phyloP scores from a whole-genome alignment of 2,888 invertebrate species.

The Melipona beecheii region DNA sequence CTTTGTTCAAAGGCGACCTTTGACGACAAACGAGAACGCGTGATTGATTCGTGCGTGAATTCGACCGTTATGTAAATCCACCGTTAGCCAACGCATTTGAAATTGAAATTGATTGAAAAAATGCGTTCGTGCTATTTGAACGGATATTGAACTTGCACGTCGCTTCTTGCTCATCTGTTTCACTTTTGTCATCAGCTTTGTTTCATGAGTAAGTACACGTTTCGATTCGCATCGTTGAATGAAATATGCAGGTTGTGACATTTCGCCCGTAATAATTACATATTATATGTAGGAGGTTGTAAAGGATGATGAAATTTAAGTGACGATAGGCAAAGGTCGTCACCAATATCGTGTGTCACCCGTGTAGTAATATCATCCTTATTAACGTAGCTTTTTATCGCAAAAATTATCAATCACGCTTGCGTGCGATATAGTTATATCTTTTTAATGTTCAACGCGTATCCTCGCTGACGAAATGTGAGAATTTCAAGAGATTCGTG shows the following conservation, averaged over 20 bases:
- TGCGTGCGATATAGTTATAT: background rate
- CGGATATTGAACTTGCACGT: background rate
- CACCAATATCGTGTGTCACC: slow-evolving; percentile 5
- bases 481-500: background rate
- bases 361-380: background rate
- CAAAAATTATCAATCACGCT: slow-evolving; percentile 18
- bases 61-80: background rate
- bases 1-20: slow-evolving; percentile 5
- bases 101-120: background rate
- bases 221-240: background rate
- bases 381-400: slow-evolving; percentile 18
- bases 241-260: background rate
- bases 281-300: background rate
- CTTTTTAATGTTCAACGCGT: background rate
- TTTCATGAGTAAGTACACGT: background rate
- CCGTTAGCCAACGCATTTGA: background rate
- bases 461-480: background rate
- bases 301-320: slow-evolving; percentile 22
- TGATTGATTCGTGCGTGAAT: background rate
- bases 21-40: background rate
- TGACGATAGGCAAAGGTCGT: slow-evolving; percentile 38
- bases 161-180: background rate
- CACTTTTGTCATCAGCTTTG: background rate
- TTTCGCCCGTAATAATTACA: background rate
- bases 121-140: background rate